Evolutionary conservation across 1,140 invertebrate genomes (phyloP).

Genomic region (Druon quercuslanigerum): DNA sequence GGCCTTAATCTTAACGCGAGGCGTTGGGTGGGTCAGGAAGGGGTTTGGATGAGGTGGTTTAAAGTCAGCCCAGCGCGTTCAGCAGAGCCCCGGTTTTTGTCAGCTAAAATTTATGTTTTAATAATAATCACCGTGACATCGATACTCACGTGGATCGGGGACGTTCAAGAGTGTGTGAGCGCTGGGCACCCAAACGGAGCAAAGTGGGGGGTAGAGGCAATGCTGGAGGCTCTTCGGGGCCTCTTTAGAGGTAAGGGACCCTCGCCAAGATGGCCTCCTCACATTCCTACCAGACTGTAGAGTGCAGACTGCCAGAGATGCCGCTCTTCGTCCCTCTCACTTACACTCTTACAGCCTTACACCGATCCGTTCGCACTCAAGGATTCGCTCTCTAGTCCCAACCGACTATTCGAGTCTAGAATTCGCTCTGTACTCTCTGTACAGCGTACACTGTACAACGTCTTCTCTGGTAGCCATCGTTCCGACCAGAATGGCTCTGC

Average conservation of each 20-base stretch:
- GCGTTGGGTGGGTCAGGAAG: not conserved
- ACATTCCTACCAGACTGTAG: constrained; percentile 62
- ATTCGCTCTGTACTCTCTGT: constrained; percentile 18
- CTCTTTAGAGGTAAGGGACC: constrained; percentile 61
- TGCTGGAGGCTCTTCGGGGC: constrained; percentile 55
- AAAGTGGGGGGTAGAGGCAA: constrained; percentile 39
- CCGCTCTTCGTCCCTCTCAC: constrained; percentile 41
- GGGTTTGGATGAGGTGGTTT: not conserved
- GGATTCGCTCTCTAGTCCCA: constrained; percentile 37
- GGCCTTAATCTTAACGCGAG: constrained; percentile 20
- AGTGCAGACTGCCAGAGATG: constrained; percentile 33
- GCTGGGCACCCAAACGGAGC: constrained; percentile 48
- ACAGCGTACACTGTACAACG: not conserved
- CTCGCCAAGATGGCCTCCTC: constrained; percentile 69
- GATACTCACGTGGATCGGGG: constrained; percentile 54
- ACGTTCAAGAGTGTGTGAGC: constrained; percentile 45
- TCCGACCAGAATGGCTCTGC: not conserved
- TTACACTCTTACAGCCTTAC: constrained; percentile 35
- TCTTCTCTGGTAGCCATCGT: constrained; percentile 25
- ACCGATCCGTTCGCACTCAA: constrained; percentile 51
- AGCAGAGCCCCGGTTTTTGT: constrained; percentile 35
- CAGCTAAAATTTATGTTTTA: constrained; percentile 66
- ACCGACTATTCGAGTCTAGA: constrained; percentile 17
- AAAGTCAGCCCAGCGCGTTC: not conserved
- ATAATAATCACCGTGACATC: constrained; percentile 68